phyloP scores from a whole-genome alignment of 2,113 vertebrate genomes.

The Agapornis roseicollis region DNA sequence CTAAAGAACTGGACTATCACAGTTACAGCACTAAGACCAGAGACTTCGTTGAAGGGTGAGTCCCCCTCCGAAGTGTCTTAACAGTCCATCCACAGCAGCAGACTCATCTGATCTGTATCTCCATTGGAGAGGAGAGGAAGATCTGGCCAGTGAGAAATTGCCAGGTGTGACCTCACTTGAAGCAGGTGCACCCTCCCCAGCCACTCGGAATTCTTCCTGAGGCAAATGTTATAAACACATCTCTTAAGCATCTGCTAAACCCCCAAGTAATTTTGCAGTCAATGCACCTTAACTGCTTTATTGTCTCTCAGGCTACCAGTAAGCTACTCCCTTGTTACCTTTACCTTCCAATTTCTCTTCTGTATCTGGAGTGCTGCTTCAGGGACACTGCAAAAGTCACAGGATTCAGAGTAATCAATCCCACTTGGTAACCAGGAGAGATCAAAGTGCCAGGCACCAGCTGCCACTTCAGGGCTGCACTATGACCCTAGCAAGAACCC shows the following conservation, averaged over 20 bases:
- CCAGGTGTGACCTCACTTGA: fast-evolving
- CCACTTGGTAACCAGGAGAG: not conserved
- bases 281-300: not conserved
- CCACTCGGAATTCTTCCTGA: not conserved
- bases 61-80: not conserved
- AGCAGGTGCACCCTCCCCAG: not conserved
- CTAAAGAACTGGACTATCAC: not conserved
- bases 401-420: not conserved
- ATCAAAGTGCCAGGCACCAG: not conserved
- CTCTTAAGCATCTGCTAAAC: not conserved
- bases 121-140: not conserved
- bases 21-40: not conserved
- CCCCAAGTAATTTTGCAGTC: not conserved
- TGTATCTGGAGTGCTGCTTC: not conserved
- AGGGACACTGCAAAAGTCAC: not conserved
- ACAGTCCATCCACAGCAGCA: not conserved
- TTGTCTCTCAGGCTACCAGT: not conserved
- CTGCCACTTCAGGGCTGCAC: not conserved
- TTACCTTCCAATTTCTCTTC: not conserved
- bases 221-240: fast-evolving
- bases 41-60: not conserved
- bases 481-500: not conserved
- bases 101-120: not conserved
- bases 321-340: not conserved
- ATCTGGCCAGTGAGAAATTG: not conserved